Evolutionary conservation across 2,888 invertebrate genomes (phyloP).

Genomic region (Oscheius sp.): DNA sequence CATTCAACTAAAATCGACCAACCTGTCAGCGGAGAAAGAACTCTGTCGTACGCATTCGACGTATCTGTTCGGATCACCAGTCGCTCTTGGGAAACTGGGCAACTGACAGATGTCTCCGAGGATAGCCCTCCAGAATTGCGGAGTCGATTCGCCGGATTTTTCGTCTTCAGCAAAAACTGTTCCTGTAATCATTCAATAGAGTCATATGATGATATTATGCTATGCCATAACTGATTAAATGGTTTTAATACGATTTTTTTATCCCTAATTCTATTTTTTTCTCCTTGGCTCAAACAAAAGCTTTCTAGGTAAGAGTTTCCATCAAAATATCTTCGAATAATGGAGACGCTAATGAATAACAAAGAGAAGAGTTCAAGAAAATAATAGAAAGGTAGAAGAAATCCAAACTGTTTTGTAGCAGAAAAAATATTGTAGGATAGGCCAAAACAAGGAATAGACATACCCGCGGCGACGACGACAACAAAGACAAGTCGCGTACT

Average conservation of each 20-base stretch:
- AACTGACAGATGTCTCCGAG: constrained; percentile 69
- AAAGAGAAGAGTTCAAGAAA: not conserved
- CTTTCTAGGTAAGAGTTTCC: too few relatives aligned
- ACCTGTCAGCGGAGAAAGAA: constrained; percentile 62
- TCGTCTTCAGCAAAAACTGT: constrained; percentile 43
- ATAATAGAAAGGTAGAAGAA: too few relatives aligned
- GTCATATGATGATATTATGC: too few relatives aligned
- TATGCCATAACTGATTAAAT: too few relatives aligned
- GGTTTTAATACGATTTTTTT: too few relatives aligned
- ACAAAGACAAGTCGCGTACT: constrained; percentile 22
- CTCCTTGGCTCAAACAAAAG: too few relatives aligned
- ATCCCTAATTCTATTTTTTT: too few relatives aligned
- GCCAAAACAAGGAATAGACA: constrained; percentile 1
- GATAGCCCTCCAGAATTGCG: constrained; percentile 67
- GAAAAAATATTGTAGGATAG: too few relatives aligned
- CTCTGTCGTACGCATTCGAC: constrained; percentile 67
- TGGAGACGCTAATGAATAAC: too few relatives aligned
- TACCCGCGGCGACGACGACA: constrained; percentile 24
- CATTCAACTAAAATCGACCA: too few relatives aligned
- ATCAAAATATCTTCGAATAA: too few relatives aligned
- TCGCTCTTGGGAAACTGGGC: constrained; percentile 65
- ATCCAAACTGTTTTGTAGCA: too few relatives aligned
- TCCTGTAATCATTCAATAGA: constrained; percentile 25
- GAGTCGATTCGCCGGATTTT: constrained; percentile 58
- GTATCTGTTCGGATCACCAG: constrained; percentile 64